Conservation (phyloP, 2,888 invertebrate species). For the Pristionchus japonicus region DNA sequence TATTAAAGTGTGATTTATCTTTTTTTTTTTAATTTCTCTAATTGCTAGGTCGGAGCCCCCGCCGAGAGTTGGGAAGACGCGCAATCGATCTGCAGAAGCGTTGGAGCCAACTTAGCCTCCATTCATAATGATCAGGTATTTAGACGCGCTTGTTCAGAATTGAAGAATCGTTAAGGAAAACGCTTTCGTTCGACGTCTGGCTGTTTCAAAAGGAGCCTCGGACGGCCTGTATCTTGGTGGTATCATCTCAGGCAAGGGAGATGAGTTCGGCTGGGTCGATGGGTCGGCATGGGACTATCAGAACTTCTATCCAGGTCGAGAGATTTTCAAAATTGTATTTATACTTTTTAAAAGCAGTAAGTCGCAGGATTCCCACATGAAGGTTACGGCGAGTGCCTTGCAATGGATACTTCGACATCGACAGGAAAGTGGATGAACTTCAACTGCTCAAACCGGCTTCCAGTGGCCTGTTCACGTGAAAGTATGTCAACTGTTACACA, state of each 20-base stretch:
- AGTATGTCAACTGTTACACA: too few relatives aligned
- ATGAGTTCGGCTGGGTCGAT: background rate
- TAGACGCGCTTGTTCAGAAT: too few relatives aligned
- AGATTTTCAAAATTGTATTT: background rate
- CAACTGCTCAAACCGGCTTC: background rate
- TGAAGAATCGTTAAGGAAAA: background rate
- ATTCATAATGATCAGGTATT: too few relatives aligned
- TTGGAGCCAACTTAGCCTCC: too few relatives aligned
- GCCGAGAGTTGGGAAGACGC: too few relatives aligned
- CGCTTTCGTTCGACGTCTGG: background rate
- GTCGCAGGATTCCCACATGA: background rate
- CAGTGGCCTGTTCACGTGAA: background rate
- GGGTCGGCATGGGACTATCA: background rate
- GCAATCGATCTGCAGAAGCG: too few relatives aligned
- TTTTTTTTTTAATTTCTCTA: too few relatives aligned
- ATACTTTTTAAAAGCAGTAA: too few relatives aligned
- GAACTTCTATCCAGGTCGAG: background rate
- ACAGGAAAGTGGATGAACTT: background rate
- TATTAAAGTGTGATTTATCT: too few relatives aligned
- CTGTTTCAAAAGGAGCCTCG: background rate
- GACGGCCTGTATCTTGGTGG: background rate
- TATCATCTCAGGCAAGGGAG: background rate
- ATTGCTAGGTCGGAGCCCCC: too few relatives aligned
- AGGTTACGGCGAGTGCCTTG: background rate
- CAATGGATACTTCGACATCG: background rate